A percentile compares a stretch with the other conserved stretches of the same genome.
Evolutionary conservation across 1,140 invertebrate genomes (phyloP).

Genomic region (Drosophila saltans): DNA sequence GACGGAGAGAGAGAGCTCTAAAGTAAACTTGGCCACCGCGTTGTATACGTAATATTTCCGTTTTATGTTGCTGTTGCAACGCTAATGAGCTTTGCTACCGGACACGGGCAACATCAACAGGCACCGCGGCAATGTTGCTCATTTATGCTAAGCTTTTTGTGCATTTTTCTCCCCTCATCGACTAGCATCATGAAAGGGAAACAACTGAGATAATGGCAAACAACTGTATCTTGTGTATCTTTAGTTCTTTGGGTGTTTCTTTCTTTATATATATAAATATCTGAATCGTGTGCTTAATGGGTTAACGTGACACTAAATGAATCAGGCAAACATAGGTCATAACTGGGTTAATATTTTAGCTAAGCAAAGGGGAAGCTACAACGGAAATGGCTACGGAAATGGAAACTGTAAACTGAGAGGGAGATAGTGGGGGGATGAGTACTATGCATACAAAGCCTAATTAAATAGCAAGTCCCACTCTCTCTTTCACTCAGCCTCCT

Average conservation of each 20-base stretch:
- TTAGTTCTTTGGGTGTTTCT: constrained; percentile 4
- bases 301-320: constrained; percentile 80
- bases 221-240: constrained; percentile 56
- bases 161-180: constrained; percentile 35
- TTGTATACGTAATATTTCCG: constrained; percentile 19
- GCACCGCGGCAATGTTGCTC: constrained; percentile 41
- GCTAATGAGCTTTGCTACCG: constrained; percentile 80
- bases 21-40: constrained; percentile 9
- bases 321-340: constrained; percentile 47
- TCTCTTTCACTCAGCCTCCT: neutral
- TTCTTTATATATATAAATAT: neutral
- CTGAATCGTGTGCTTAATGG: constrained; percentile 62
- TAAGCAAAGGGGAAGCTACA: constrained; percentile 13
- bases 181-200: neutral
- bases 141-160: constrained; percentile 77
- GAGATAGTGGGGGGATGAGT: neutral
- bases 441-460: constrained; percentile 29
- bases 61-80: constrained; percentile 20
- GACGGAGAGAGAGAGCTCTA: neutral
- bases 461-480: constrained; percentile 36
- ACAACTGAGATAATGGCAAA: constrained; percentile 26
- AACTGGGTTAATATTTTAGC: constrained; percentile 74
- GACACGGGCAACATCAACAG: constrained; percentile 46
- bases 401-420: constrained; percentile 16
- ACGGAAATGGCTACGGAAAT: constrained; percentile 39